These are phyloP conservation scores for Phenganax marumi DNA, from an alignment of 92 coral and sea anemone genomes.

Conservation along the genomic window DNA sequence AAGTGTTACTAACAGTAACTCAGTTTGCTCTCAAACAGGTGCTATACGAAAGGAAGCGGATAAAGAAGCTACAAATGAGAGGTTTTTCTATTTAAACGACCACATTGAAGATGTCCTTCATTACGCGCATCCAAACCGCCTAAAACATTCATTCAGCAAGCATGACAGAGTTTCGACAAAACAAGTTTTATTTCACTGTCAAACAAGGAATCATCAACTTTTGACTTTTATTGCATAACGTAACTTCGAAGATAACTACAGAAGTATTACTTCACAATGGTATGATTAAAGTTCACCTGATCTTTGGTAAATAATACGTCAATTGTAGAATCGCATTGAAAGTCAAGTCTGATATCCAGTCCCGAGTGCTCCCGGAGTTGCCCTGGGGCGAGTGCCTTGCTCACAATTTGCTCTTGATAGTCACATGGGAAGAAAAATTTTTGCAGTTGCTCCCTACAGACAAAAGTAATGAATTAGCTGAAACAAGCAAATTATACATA, in stretches of 20 bases:
- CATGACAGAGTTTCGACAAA: too few relatives aligned
- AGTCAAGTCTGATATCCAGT: constrained; percentile 85
- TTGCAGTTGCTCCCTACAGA: constrained; percentile 77
- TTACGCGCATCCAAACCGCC: too few relatives aligned
- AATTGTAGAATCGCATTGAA: constrained; percentile 80
- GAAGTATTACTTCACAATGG: background rate
- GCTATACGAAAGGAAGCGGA: too few relatives aligned
- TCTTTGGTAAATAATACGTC: constrained; percentile 90
- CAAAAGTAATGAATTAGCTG: background rate
- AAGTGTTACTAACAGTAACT: too few relatives aligned
- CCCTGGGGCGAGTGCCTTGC: constrained; percentile 87
- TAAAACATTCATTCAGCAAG: too few relatives aligned
- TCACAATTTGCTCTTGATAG: constrained; percentile 88
- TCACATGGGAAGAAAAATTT: constrained; percentile 93
- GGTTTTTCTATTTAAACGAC: too few relatives aligned
- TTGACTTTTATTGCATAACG: too few relatives aligned
- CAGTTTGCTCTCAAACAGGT: too few relatives aligned
- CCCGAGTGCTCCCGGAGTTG: constrained; percentile 96
- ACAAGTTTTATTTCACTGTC: too few relatives aligned
- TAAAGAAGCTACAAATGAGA: too few relatives aligned
- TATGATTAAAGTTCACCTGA: constrained; percentile 60
- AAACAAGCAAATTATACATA: background rate
- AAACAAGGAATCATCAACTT: too few relatives aligned
- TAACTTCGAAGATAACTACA: background rate
- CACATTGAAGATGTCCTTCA: too few relatives aligned